Percentiles rank a stretch among this genome's conserved stretches.
Evolutionary conservation across 1,140 invertebrate genomes (phyloP).

Genomic region (Coelopa frigida): DNA sequence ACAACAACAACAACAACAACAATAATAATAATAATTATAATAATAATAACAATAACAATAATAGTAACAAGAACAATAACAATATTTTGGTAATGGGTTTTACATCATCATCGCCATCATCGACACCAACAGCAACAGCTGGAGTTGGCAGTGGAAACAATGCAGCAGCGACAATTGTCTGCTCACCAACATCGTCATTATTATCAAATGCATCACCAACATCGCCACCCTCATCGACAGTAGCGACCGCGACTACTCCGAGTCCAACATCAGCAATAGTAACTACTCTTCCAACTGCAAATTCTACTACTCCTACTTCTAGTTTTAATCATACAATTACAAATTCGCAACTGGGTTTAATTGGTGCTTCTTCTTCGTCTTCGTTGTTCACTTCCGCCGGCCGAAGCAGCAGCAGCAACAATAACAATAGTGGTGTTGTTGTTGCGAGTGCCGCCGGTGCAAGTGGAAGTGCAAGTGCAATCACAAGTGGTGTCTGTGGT

Average conservation of each 20-base stretch:
- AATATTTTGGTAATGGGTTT: slow-evolving; percentile 27
- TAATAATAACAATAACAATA: slow-evolving; percentile 13
- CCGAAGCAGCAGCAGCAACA: slow-evolving; percentile 7
- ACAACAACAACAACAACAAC: slow-evolving; percentile 2
- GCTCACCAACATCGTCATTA: neutral
- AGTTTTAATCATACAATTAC: slow-evolving; percentile 2
- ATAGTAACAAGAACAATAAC: slow-evolving; percentile 34
- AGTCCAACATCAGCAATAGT: slow-evolving; percentile 23
- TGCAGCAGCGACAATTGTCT: slow-evolving; percentile 12
- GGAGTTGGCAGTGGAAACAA: slow-evolving; percentile 12
- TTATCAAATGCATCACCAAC: slow-evolving; percentile 1
- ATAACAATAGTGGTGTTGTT: slow-evolving; percentile 3
- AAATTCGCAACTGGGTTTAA: no score
- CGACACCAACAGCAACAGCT: slow-evolving; percentile 9
- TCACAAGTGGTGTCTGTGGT: slow-evolving; percentile 5
- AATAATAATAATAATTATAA: no score
- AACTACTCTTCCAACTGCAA: slow-evolving; percentile 38
- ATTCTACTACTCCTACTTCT: slow-evolving; percentile 24
- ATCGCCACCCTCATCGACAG: slow-evolving; percentile 17
- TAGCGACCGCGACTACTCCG: slow-evolving; percentile 21
- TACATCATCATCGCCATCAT: slow-evolving; percentile 1
- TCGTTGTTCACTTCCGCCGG: neutral
- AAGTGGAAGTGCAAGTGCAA: slow-evolving; percentile 4
- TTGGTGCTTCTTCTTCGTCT: no score
- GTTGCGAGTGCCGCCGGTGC: slow-evolving; percentile 20